Base-by-base conservation (phyloP, 2,797 vertebrate species). In the Halcyon badia region DNA sequence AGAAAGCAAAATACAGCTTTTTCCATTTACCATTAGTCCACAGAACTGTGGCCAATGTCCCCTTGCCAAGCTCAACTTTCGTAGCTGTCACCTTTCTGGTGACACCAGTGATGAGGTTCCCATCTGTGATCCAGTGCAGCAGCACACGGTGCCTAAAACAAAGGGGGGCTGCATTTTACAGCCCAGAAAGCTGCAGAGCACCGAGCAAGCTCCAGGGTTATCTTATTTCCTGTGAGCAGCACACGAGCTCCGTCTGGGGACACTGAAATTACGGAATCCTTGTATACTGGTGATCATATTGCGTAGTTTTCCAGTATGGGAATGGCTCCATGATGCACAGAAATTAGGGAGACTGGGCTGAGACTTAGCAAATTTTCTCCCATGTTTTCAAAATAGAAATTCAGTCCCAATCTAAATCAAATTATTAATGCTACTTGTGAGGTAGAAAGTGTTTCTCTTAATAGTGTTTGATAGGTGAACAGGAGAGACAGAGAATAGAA, bases 1-100 rank as follows among this genome's bases (percentile, higher is more conserved):
- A 81, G 78, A 96, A 90, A 87, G 84, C 54, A 94, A 95, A 97
- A 87, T 22, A 73, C 0, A 51, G 78, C 64, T 85, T 92, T 89
- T 94, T 28, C 69, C 42, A 77, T 93, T 85, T 93, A n/a, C 41
- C 65, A 33, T 91, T 49, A 87, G 37, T 24, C 57, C 71, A 26
- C 57, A 87, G 68, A 79, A 2, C 31, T 17, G 68, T 60, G 58
- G 68, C 8, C 78, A 73, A 80, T 17, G 78, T 92, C 62, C 78
- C 41, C 58, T 64, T 12, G 15, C 71, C 71, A 66, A 88, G 60
- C 80, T 94, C 39, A n/a, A 0, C 72, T 78, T 77, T 22, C 49
- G 9, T 2, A 90, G 71, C 28, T 83, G 88, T 86, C 90, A 42
- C 85, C 69, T 93, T 51, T 17, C 42, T 75, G 28, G 66, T 33